Evolutionary conservation across 2,797 vertebrate genomes (phyloP).

Genomic region (Neostethus bicornis): DNA sequence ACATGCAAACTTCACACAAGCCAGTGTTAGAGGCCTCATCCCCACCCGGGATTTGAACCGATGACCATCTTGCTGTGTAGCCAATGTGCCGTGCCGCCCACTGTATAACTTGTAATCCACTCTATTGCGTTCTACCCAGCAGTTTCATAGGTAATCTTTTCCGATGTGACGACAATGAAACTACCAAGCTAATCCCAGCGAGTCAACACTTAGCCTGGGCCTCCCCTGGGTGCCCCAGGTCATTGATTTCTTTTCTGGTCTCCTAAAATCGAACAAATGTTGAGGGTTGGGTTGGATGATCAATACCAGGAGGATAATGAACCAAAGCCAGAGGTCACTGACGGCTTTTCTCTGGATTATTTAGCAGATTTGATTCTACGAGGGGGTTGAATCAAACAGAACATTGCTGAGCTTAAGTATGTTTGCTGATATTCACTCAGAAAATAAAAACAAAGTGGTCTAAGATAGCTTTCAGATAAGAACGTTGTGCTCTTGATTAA

Average conservation of each 20-base stretch:
- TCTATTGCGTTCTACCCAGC: conserved; percentile 38
- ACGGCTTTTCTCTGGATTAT: conserved; percentile 6
- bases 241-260: conserved; percentile 68
- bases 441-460: background rate
- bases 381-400: background rate
- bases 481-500: background rate
- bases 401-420: background rate
- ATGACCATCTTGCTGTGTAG: too few species aligned
- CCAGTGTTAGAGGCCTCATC: too few species aligned
- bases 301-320: conserved; percentile 62
- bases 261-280: conserved; percentile 51
- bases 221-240: conserved; percentile 58
- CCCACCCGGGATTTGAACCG: too few species aligned
- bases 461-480: background rate
- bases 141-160: conserved; percentile 53
- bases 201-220: conserved; percentile 43
- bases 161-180: conserved; percentile 31
- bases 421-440: background rate
- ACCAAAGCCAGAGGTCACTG: conserved; percentile 19
- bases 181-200: conserved; percentile 39
- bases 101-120: too few species aligned
- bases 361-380: background rate
- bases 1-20: too few species aligned
- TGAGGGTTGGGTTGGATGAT: conserved; percentile 48
- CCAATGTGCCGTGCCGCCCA: too few species aligned